Evolutionary conservation across 2,113 vertebrate genomes (phyloP).

Genomic region (Gavia stellata): DNA sequence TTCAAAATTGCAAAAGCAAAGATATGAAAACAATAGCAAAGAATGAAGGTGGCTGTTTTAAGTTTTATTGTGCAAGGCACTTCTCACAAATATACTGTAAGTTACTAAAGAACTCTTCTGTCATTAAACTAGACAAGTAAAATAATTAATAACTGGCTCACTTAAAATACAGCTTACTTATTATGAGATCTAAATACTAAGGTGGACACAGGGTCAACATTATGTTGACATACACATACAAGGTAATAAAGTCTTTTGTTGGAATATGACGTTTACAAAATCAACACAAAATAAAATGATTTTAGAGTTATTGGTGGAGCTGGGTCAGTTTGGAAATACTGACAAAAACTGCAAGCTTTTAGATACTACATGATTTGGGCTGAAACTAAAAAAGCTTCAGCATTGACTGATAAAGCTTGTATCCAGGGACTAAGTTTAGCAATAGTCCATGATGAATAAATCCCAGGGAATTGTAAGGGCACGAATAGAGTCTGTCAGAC

Average conservation of each 20-base stretch:
- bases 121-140: background rate
- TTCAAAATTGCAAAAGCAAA: background rate
- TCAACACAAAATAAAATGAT: background rate
- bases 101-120: background rate
- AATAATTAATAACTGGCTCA: background rate
- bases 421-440: background rate
- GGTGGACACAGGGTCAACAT: background rate
- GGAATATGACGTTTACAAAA: background rate
- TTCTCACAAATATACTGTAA: background rate
- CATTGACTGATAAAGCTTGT: background rate
- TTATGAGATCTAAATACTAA: background rate
- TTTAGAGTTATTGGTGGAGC: background rate
- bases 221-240: background rate
- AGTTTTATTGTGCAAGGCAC: background rate
- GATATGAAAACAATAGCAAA: background rate
- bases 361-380: background rate
- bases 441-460: background rate
- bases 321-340: background rate
- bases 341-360: background rate
- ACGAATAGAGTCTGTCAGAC: background rate
- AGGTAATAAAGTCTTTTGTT: background rate
- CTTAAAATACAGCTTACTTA: background rate
- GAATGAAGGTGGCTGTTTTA: background rate
- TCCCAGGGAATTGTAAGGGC: background rate
- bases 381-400: background rate